phyloP scores from a whole-genome alignment of 2,113 vertebrate species.

The Amazona guildingii region DNA sequence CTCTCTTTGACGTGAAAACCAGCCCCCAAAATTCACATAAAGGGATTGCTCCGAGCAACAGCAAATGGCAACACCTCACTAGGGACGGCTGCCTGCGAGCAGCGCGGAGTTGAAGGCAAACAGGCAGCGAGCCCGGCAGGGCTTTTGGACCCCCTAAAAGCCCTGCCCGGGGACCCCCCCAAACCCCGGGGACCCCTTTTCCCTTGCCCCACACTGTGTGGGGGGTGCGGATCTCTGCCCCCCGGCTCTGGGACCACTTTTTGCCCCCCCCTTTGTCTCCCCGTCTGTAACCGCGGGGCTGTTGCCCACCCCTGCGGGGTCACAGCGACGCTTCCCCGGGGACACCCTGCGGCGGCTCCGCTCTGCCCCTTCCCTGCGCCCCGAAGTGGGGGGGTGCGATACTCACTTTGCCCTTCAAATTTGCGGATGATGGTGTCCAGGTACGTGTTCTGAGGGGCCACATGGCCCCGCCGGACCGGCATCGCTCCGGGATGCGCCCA shows the following conservation, averaged over 20 bases:
- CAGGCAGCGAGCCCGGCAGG: neutral
- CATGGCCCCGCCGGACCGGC: slow-evolving; percentile 27
- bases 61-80: slow-evolving; percentile 29
- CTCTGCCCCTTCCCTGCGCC: neutral
- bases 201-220: neutral
- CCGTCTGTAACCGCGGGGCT: neutral
- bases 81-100: neutral
- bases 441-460: slow-evolving; percentile 21
- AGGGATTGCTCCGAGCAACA: neutral
- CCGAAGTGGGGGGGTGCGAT: neutral
- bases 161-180: neutral
- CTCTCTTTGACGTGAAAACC: neutral
- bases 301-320: neutral
- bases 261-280: neutral
- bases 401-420: slow-evolving; percentile 35
- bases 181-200: neutral
- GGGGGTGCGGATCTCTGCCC: neutral
- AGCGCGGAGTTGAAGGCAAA: slow-evolving; percentile 25
- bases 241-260: neutral
- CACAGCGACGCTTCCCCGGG: neutral
- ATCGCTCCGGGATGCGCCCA: neutral
- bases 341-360: neutral
- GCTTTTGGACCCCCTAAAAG: neutral
- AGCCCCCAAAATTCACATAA: neutral
- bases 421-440: slow-evolving; percentile 36